These are phyloP conservation scores for Columba janthina DNA, from an alignment of 2,113 vertebrate species.

Conservation along the genomic window DNA sequence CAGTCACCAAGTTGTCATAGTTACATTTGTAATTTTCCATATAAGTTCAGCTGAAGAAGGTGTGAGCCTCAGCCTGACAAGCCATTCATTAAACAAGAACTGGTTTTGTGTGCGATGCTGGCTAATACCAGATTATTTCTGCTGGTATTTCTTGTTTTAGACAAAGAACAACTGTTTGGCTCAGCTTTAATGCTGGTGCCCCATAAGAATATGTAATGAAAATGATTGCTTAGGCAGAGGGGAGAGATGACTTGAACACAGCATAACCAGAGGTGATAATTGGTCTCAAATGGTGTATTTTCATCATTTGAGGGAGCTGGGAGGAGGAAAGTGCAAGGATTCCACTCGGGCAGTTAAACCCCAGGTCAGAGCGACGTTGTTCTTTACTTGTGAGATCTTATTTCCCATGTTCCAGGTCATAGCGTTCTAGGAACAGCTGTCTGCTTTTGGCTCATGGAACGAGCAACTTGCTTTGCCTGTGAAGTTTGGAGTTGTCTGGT, in stretches of 20 bases:
- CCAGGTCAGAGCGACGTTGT: accelerated
- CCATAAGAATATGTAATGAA: neutral
- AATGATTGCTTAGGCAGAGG: neutral
- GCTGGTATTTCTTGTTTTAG: neutral
- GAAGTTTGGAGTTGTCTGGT: neutral
- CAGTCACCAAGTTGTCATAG: neutral
- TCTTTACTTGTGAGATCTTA: neutral
- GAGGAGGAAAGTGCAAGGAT: accelerated
- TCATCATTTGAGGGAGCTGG: neutral
- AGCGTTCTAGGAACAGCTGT: neutral
- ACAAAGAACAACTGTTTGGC: neutral
- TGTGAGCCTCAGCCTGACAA: neutral
- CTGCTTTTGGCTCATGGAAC: neutral
- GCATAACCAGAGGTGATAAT: neutral
- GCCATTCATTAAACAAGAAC: neutral
- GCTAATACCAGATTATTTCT: neutral
- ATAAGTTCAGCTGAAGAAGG: neutral
- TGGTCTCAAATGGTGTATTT: neutral
- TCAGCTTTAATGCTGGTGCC: neutral
- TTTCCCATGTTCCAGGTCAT: neutral
- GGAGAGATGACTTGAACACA: neutral
- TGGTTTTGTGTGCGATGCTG: neutral
- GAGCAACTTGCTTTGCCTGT: neutral
- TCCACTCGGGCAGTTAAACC: neutral
- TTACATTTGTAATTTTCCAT: neutral